Evolutionary conservation across 2,888 invertebrate genomes (phyloP), one percentile per base, ranked within the genome.

Genomic region (Strigamia transsilvanica): DNA sequence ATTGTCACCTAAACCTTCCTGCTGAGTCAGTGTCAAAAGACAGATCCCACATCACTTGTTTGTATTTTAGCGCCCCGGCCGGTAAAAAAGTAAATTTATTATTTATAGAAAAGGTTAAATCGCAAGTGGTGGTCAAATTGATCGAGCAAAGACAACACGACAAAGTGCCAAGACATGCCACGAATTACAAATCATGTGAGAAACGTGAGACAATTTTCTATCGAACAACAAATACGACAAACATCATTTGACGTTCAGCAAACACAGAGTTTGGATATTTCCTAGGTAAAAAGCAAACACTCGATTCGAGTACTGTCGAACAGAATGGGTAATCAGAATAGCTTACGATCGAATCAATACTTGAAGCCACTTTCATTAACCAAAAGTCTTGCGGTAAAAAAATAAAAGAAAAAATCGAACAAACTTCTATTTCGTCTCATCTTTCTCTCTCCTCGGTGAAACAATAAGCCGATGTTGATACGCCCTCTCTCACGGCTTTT

Each of bases 1-100:
- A 73, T 73, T 73, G 73, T 73, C 73, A 73, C 73, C 27, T 73
- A 73, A 73, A 73, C 73, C 73, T 32, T 73, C 73, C 4, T 32
- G 73, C 73, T 73, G 73, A 12, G 73, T 32, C 27, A 73, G 13
- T 73, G 32, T 73, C 73, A 32, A 73, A 73, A 27, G 32, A 32
- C 12, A 66, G 12, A 32, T 73, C 38, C 38, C 9, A 6, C 56
- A 56, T 13, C 12, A 27, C 73, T 73, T 32, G 73, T 32, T 73
- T 73, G 73, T 73, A 32, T 32, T 73, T 73, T 73, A 32, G 2
- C 27, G 27, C 27, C 27, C 27, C 27, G 27, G 27, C 27, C 3
- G 27, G 27, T 27, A 13, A 73, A 66, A 73, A 73, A 73, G 23
- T 27, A 73, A 32, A 73, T 73, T 73, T 73, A 73, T 73, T 73